Evolutionary conservation across 1,140 invertebrate genomes (phyloP), one percentile per base, ranked within the genome.

Genomic region (Diorhabda carinulata): DNA sequence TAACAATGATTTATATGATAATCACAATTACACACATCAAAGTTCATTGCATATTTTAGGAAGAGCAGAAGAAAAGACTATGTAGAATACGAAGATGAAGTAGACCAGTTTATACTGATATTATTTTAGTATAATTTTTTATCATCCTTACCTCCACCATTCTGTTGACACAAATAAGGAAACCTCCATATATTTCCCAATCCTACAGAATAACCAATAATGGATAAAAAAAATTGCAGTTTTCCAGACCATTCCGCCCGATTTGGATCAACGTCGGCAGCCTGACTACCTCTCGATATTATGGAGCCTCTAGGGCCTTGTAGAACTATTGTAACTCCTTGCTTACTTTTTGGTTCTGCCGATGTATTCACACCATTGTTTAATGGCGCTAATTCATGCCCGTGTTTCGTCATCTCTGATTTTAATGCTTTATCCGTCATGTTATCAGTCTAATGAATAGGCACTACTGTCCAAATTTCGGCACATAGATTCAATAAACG

Each of bases 111-210:
- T 25, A 25, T 25, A 25, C 25, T 25, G 25, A 25, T 25, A 25
- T 25, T 25, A 25, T 25, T 25, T 25, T 25, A 25, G 25, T 25
- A 25, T 25, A 25, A 25, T 25, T 25, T 25, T 25, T 25, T 25
- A 25, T 25, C 25, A 25, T 25, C 66, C 89, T 89, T 78, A 95
- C 94, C 95, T 82, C 95, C 95, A 60, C 95, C 95, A 82, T 98
- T 97, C 80, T 95, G 92, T 83, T 97, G 95, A 78, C 94, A 96
- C 65, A 97, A 83, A 79, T 96, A 97, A 6, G 95, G 95, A 85
- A 98, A 98, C 76, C 95, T 87, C 96, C 95, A 97, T 59, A 97
- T 95, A 80, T 96, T 96, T 10, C 94, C 95, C 40, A 97, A 86
- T 0, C 94, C 94, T 4, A 96, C 93, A 56, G 92, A 94, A 81